Base-by-base conservation (phyloP, 1,140 invertebrate genomes). In the Papilio glaucus region DNA sequence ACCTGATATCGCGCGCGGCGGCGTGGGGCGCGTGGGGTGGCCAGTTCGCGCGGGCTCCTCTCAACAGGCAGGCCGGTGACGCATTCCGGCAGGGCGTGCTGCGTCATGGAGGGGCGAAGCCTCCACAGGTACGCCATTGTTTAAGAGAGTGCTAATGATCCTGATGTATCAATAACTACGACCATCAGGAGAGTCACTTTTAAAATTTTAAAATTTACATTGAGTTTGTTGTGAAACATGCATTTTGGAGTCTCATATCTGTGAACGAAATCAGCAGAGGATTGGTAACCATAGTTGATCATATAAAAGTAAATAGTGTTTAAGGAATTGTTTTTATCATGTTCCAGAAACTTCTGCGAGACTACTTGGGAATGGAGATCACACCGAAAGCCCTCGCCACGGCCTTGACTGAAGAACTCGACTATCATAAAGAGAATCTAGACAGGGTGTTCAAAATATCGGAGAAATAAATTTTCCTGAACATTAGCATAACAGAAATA, bases 1-100 rank as follows among this genome's bases (percentile, higher is more conserved):
- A 99, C 93, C 93, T 99, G 61, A 96, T 99, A 83, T 99, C 99
- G 0, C 95, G 97, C 79, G 97, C 98, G 21, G 95, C 99, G 42
- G 98, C 99, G 0, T 97, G 97, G 29, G 96, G 96, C 94, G 98
- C 99, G 75, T 99, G 99, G 98, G 96, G 98, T 81, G 95, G 95
- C 18, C 96, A 97, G 83, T 99, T 99, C 84, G 94, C 96, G 83
- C 85, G 93, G 0, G 95, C 98, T 89, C 98, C 99, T 0, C 96
- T 99, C 33, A 96, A 94, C 86, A 94, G 96, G 9, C 78, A 84
- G 26, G 95, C 96, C 21, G 98, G 98, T 1, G 96, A 98, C 79
- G 94, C 94, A 72, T 98, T 98, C 82, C 90, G 97, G 37, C 83
- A 89, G 1, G 95, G 97, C 83, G 96, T 98, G 72, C 94, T 99